phyloP scores from a whole-genome alignment of 2,113 vertebrate species.

The Athene noctua region DNA sequence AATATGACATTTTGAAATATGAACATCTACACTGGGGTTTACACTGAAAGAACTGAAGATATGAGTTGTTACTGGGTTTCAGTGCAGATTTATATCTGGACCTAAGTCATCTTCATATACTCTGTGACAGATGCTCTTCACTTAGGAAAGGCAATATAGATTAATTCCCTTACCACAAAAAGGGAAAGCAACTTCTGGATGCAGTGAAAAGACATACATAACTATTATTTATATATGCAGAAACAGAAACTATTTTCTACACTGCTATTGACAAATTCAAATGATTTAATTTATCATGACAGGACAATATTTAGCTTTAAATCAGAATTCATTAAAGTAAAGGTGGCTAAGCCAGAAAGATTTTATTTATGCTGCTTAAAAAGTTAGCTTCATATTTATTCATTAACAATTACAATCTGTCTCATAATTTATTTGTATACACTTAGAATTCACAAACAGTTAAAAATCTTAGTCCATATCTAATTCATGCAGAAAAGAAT shows the following conservation, averaged over 20 bases:
- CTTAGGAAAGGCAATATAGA: not conserved
- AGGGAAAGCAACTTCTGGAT: not conserved
- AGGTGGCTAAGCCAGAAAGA: conserved; percentile 8
- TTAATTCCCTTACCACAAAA: not conserved
- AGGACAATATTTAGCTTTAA: conserved; percentile 11
- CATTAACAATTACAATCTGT: not conserved
- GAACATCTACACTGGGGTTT: not conserved
- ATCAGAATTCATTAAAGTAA: conserved; percentile 23
- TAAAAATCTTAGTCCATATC: not conserved
- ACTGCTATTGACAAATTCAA: not conserved
- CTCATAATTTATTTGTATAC: not conserved
- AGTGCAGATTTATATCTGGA: not conserved
- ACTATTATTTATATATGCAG: not conserved
- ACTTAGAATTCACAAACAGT: conserved; percentile 9
- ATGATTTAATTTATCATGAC: not conserved
- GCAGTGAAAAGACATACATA: not conserved
- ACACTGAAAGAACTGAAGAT: not conserved
- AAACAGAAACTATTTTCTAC: not conserved
- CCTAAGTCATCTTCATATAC: not conserved
- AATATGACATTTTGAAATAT: not conserved
- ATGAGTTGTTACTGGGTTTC: not conserved
- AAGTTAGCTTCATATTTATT: conserved; percentile 40
- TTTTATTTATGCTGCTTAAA: not conserved
- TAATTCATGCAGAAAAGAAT: conserved; percentile 26
- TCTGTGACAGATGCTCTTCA: not conserved